Evolutionary conservation across 23 tunicate genomes (phyloP).

Genomic region (Ascidia mentula): DNA sequence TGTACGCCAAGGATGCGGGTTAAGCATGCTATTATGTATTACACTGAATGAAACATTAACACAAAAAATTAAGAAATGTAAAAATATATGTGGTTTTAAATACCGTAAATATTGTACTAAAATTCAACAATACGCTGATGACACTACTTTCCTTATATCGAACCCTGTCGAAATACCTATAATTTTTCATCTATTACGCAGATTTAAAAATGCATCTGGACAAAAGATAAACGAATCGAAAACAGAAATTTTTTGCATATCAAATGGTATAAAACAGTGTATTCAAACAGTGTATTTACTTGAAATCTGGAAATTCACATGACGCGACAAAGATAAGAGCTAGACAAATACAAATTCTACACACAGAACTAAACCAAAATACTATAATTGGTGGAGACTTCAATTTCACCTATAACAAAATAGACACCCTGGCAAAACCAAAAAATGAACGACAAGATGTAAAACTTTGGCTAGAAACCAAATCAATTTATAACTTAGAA

Average conservation of each 20-base stretch:
- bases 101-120: background rate
- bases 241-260: conserved; percentile 12
- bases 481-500: too few relatives aligned
- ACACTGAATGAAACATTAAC: conserved; percentile 7
- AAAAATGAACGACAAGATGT: too few relatives aligned
- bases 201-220: conserved; percentile 9
- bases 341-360: too few relatives aligned
- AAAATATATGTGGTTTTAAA: conserved; percentile 9
- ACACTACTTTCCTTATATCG: background rate
- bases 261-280: too few relatives aligned
- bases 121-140: conserved; percentile 42
- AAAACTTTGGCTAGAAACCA: too few relatives aligned
- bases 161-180: background rate
- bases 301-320: too few relatives aligned
- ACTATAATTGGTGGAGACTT: too few relatives aligned
- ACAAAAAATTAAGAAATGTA: background rate
- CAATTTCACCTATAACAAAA: too few relatives aligned
- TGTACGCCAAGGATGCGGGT: conserved; percentile 36
- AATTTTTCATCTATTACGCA: background rate
- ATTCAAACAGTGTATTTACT: too few relatives aligned
- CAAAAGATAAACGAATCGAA: conserved; percentile 24
- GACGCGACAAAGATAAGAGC: too few relatives aligned
- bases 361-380: too few relatives aligned
- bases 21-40: conserved; percentile 27
- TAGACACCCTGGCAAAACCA: too few relatives aligned